Evolutionary conservation across 2,888 invertebrate species (phyloP).

Genomic region (Perdita meconis): DNA sequence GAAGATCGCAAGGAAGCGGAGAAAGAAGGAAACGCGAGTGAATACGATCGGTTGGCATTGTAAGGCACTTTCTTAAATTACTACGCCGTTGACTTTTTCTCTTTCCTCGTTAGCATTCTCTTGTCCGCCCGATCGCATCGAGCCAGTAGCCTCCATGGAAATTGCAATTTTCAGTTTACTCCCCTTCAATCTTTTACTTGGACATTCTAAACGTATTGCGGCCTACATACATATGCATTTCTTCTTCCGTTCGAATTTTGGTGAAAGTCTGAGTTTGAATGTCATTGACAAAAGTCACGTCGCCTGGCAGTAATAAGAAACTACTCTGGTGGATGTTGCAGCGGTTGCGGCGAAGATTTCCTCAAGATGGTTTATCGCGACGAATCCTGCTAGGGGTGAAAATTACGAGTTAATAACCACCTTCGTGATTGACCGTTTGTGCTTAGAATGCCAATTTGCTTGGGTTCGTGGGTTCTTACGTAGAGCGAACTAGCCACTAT

Average conservation of each 20-base stretch:
- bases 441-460: slow-evolving; percentile 44
- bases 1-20: slow-evolving; percentile 52
- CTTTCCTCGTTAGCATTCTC: slow-evolving; percentile 43
- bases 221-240: too few species aligned
- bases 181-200: background rate
- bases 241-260: too few species aligned
- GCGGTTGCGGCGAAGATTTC: background rate
- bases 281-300: background rate
- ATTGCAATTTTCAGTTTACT: slow-evolving; percentile 18
- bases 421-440: slow-evolving; percentile 52
- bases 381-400: slow-evolving; percentile 24
- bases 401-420: slow-evolving; percentile 52
- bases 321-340: slow-evolving; percentile 9
- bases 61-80: slow-evolving; percentile 72
- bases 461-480: slow-evolving; percentile 35
- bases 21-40: slow-evolving; percentile 54
- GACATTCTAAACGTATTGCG: background rate
- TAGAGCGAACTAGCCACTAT: slow-evolving; percentile 12
- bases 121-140: slow-evolving; percentile 16
- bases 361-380: slow-evolving; percentile 3
- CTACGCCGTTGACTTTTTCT: slow-evolving; percentile 39
- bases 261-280: too few species aligned
- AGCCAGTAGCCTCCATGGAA: slow-evolving; percentile 24
- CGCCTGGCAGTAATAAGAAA: background rate
- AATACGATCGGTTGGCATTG: slow-evolving; percentile 52